phyloP scores from a whole-genome alignment of 2,888 invertebrate genomes.

The Dynastes hyllus region DNA sequence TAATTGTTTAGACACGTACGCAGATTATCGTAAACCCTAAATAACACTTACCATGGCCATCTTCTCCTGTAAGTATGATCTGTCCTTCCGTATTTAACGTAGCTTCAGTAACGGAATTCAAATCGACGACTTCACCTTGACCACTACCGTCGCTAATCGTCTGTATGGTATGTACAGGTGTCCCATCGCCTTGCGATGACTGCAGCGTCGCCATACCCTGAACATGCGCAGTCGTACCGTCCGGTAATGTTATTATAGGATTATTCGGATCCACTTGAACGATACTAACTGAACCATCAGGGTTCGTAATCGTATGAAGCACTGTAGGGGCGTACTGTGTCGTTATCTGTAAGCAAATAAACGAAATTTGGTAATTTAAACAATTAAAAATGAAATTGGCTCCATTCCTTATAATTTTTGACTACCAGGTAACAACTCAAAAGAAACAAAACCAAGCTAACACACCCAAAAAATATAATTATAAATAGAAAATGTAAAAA shows the following conservation, averaged over 20 bases:
- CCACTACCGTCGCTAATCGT: conserved; percentile 84
- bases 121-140: conserved; percentile 88
- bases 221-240: conserved; percentile 96
- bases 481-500: conserved; percentile 2
- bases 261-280: conserved; percentile 96
- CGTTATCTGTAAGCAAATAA: conserved; percentile 69
- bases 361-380: neutral
- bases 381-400: neutral
- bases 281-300: conserved; percentile 96
- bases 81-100: conserved; percentile 94
- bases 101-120: conserved; percentile 92
- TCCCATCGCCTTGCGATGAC: conserved; percentile 76
- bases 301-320: conserved; percentile 96
- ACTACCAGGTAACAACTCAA: conserved; percentile 52
- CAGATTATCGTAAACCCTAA: too few relatives aligned
- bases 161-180: conserved; percentile 79
- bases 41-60: conserved; percentile 84
- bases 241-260: conserved; percentile 95
- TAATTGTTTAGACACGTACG: too few relatives aligned
- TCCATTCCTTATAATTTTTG: conserved; percentile 21
- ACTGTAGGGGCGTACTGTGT: conserved; percentile 91
- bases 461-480: conserved; percentile 61
- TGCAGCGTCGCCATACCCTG: conserved; percentile 85
- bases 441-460: conserved; percentile 69
- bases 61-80: conserved; percentile 95